Evolutionary conservation across 2,888 invertebrate species (phyloP), one percentile per base, ranked within the genome.

Genomic region (Neria commutata): DNA sequence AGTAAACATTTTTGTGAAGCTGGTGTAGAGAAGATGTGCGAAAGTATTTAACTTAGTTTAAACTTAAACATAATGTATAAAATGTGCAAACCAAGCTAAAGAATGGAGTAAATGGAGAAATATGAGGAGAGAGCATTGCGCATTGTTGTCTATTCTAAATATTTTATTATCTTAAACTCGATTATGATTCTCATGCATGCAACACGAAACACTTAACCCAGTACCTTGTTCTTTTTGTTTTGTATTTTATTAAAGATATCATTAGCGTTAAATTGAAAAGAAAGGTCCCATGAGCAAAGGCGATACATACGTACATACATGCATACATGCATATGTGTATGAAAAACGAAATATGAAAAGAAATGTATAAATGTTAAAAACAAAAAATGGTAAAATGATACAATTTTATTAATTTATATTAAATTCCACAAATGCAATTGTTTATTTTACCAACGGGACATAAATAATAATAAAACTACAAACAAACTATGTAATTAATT

Each of bases 191-290:
- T 73, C 73, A 68, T 68, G 63, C 56, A 45, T 8, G 5, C 58
- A 66, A 62, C 51, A 49, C 17, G 49, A 71, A 71, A 74, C 75
- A 77, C 75, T 76, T 76, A 77, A 78, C 78, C 77, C 77, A 77
- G 77, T 77, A 77, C 77, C 77, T 77, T 77, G 77, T 78, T 78
- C 78, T 75, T 75, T 69, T 72, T 71, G 67, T 70, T 53, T 71
- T 72, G 73, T 25, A 19, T 54, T 33, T 23, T 34, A 33, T 54
- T 25, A 40, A 33, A 34, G 23, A 33, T 29, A 24, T 42, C 45
- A 37, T 53, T 53, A 53, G 53, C 53, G 40, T 51, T 53, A 40
- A 45, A 40, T 40, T 24, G n/a, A 45, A 29, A n/a, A n/a, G n/a
- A n/a, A n/a, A n/a, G n/a, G n/a, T n/a, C n/a, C n/a, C n/a, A n/a